Percentiles rank a stretch among this genome's conserved stretches.
Evolutionary conservation across 2,113 vertebrate species (phyloP).

Genomic region (Forbesichthys agassizii): DNA sequence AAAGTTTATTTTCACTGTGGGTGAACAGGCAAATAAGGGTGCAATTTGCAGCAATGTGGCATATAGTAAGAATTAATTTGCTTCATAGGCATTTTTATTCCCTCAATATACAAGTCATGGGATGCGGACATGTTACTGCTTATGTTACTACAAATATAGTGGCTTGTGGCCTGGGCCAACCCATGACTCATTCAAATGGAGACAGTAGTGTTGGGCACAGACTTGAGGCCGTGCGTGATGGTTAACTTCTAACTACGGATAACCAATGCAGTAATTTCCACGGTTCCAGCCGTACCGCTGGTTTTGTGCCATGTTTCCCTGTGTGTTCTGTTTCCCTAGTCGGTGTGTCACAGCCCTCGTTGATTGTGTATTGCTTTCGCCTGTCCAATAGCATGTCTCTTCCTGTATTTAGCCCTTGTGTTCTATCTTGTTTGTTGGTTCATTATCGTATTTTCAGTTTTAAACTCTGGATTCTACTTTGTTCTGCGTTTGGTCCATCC

Average conservation of each 20-base stretch:
- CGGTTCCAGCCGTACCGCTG: neutral
- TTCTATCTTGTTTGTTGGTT: no score
- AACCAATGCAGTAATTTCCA: neutral
- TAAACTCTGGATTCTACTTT: neutral
- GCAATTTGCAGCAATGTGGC: constrained; percentile 12
- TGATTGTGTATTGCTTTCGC: no score
- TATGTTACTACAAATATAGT: neutral
- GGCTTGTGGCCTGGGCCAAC: constrained; percentile 1
- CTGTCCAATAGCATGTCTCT: no score
- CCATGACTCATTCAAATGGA: constrained; percentile 13
- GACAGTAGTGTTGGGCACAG: constrained; percentile 1
- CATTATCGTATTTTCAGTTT: no score
- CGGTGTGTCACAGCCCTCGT: no score
- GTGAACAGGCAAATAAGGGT: constrained; percentile 3
- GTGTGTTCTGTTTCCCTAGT: no score
- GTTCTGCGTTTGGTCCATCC: no score
- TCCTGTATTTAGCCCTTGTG: no score
- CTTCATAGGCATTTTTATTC: neutral
- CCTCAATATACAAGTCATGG: constrained; percentile 3
- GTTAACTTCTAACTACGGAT: neutral
- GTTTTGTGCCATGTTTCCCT: no score
- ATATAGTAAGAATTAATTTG: no score
- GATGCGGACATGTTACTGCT: constrained; percentile 12
- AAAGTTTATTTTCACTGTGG: no score
- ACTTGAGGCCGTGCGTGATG: neutral